Conservation (phyloP, 2,797 vertebrate species). For the Halcyon smyrnensis region DNA sequence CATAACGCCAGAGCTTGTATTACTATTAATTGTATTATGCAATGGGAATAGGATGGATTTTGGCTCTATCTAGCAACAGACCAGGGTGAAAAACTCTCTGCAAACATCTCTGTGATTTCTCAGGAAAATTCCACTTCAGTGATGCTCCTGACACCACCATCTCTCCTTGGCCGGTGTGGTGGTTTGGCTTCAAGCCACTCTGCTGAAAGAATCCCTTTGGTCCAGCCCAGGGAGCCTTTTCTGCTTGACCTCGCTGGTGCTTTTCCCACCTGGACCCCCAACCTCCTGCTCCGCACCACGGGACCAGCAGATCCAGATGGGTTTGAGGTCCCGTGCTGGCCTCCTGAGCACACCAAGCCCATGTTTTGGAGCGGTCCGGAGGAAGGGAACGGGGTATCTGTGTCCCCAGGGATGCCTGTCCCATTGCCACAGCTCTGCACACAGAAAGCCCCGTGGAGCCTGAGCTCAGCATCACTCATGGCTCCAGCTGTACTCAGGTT, state of each 20-base stretch:
- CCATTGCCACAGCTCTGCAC: rapidly evolving
- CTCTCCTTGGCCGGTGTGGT: background rate
- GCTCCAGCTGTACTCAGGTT: background rate
- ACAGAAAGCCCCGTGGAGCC: background rate
- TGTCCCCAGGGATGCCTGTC: rapidly evolving
- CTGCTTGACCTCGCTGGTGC: rapidly evolving
- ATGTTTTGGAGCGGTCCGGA: rapidly evolving
- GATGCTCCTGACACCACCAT: rapidly evolving
- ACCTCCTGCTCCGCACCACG: rapidly evolving
- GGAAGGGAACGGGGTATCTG: rapidly evolving
- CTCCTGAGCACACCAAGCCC: rapidly evolving
- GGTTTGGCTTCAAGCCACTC: background rate
- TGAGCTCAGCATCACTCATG: background rate
- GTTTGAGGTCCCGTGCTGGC: background rate
- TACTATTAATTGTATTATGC: background rate
- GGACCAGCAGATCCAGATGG: background rate
- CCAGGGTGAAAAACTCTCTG: background rate
- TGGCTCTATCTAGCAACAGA: background rate
- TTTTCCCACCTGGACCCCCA: background rate
- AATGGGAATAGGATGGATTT: background rate
- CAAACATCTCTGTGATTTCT: background rate
- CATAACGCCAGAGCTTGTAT: background rate
- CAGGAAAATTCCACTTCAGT: background rate
- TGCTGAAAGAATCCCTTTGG: background rate
- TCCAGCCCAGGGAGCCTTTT: background rate